These are phyloP conservation scores for Alectura lathami DNA, from an alignment of 2,113 vertebrate species.

Conservation along the genomic window DNA sequence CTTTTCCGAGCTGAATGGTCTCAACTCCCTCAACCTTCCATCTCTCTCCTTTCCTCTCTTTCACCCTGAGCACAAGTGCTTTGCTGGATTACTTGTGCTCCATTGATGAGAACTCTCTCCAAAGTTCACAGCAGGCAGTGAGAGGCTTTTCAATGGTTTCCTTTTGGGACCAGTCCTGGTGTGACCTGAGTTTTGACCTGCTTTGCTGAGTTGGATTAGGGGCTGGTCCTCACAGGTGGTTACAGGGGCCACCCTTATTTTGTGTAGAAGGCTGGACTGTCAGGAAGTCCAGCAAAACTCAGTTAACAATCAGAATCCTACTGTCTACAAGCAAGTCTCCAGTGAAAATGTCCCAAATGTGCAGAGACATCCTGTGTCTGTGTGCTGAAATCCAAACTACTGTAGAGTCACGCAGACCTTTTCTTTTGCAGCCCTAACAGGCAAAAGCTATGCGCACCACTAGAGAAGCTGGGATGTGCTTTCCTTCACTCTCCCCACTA, in stretches of 20 bases:
- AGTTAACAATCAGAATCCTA: not conserved
- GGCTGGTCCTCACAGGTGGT: not conserved
- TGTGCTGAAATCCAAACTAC: not conserved
- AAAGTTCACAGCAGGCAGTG: not conserved
- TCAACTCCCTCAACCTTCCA: no score
- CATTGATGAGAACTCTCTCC: not conserved
- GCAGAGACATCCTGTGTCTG: not conserved
- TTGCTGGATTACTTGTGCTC: not conserved
- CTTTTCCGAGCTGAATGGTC: no score
- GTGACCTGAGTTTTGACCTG: not conserved
- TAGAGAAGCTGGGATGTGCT: not conserved
- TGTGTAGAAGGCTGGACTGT: not conserved
- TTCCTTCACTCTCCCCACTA: not conserved
- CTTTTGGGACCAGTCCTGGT: not conserved
- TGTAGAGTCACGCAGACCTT: not conserved
- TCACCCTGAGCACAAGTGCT: not conserved
- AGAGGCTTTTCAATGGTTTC: not conserved
- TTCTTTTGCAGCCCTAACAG: not conserved
- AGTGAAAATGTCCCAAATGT: not conserved
- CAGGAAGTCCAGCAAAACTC: not conserved
- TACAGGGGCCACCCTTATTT: not conserved
- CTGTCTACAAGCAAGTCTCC: not conserved
- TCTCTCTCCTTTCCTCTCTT: not conserved
- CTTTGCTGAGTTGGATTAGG: not conserved
- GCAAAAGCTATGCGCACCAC: not conserved